These are phyloP conservation scores for Lepeophtheirus salmonis DNA, from an alignment of 1,140 invertebrate genomes.

Conservation along the genomic window DNA sequence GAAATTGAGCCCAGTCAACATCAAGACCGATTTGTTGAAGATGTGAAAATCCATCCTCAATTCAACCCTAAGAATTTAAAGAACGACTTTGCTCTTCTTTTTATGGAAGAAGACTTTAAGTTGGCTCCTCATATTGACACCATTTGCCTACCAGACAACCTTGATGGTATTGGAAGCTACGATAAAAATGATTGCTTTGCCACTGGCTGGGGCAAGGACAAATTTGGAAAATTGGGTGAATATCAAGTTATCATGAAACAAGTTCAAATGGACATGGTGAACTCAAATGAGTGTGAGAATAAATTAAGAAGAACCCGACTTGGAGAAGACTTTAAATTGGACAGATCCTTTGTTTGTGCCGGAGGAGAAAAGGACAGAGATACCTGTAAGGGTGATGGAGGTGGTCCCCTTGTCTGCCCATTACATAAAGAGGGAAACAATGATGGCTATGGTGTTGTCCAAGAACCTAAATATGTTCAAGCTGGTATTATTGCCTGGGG, in stretches of 20 bases:
- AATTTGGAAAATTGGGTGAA: constrained; percentile 36
- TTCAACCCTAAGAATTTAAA: constrained; percentile 31
- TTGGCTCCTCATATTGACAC: constrained; percentile 41
- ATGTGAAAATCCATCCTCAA: constrained; percentile 26
- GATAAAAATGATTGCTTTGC: constrained; percentile 1
- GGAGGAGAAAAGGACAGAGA: constrained; percentile 34
- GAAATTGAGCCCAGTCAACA: constrained; percentile 25
- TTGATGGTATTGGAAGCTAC: neutral
- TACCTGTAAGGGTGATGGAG: constrained; percentile 30
- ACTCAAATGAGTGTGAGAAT: constrained; percentile 29
- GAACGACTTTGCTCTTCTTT: constrained; percentile 40
- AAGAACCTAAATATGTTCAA: constrained; percentile 32
- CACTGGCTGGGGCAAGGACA: constrained; percentile 61
- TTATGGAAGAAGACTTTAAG: constrained; percentile 30
- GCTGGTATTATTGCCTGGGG: constrained; percentile 53
- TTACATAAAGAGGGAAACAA: no score
- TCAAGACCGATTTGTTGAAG: constrained; percentile 25
- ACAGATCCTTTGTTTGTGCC: constrained; percentile 35
- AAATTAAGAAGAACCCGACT: constrained; percentile 32
- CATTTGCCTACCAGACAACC: constrained; percentile 27
- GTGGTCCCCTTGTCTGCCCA: constrained; percentile 27
- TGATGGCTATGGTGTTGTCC: neutral
- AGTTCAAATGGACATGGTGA: constrained; percentile 27
- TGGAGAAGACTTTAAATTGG: constrained; percentile 29
- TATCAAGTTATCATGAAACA: constrained; percentile 52